Conservation (phyloP, 2,888 invertebrate genomes). For the Diplazon laetatorius region DNA sequence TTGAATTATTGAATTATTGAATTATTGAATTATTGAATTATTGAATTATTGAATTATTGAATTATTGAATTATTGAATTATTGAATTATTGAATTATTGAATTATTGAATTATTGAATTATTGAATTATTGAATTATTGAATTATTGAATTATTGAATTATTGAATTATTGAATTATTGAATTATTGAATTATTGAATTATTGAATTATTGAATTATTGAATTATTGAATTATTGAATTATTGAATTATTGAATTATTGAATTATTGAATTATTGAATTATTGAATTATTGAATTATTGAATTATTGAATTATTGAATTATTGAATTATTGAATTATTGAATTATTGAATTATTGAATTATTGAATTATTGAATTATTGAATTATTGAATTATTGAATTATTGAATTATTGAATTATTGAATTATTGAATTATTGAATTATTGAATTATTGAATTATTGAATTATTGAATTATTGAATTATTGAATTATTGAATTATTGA, state of each 20-base stretch:
- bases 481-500: not conserved
- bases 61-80: not conserved
- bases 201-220: not conserved
- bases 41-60: not conserved
- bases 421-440: constrained; percentile 60
- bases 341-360: not conserved
- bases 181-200: not conserved
- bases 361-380: not conserved
- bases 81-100: not conserved
- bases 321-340: constrained; percentile 63
- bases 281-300: not conserved
- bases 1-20: not conserved
- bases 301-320: not conserved
- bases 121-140: constrained; percentile 62
- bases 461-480: not conserved
- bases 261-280: not conserved
- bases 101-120: not conserved
- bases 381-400: not conserved
- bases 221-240: constrained; percentile 63
- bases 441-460: not conserved
- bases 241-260: not conserved
- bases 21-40: not conserved
- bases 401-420: constrained; percentile 7
- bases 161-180: not conserved
- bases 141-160: not conserved